Evolutionary conservation across 2,888 invertebrate species (phyloP).

Genomic region (Lamellibrachia satsuma): DNA sequence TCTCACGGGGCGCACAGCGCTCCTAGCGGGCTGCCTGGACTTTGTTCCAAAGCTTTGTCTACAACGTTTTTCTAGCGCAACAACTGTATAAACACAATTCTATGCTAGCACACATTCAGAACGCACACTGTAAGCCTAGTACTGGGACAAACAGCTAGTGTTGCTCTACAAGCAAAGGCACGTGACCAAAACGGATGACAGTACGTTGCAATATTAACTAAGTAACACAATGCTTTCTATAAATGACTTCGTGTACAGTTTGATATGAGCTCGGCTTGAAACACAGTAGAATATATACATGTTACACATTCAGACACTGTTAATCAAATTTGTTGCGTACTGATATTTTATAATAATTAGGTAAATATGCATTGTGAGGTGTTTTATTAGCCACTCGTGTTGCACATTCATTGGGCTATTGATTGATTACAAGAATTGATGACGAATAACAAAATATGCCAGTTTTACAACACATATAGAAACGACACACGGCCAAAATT

Average conservation of each 20-base stretch:
- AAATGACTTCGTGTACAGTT: no score
- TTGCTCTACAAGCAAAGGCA: neutral
- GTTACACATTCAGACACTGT: neutral
- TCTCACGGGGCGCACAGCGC: neutral
- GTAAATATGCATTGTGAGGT: neutral
- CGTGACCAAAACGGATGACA: no score
- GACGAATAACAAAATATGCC: no score
- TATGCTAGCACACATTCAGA: neutral
- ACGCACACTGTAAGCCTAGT: neutral
- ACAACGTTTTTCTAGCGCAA: neutral
- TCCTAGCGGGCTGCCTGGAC: neutral
- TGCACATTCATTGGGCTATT: neutral
- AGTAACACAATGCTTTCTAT: no score
- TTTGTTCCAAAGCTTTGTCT: neutral
- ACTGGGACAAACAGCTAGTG: neutral
- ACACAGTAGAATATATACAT: no score
- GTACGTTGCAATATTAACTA: no score
- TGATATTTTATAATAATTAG: neutral
- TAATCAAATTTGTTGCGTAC: neutral
- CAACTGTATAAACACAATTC: neutral
- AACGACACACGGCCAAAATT: no score
- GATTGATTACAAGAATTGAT: no score
- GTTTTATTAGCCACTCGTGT: neutral
- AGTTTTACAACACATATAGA: no score
- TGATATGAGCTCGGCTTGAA: no score